These are phyloP conservation scores for Hydrocynus forskahlii DNA, from an alignment of 2,797 vertebrate species.

Conservation along the genomic window DNA sequence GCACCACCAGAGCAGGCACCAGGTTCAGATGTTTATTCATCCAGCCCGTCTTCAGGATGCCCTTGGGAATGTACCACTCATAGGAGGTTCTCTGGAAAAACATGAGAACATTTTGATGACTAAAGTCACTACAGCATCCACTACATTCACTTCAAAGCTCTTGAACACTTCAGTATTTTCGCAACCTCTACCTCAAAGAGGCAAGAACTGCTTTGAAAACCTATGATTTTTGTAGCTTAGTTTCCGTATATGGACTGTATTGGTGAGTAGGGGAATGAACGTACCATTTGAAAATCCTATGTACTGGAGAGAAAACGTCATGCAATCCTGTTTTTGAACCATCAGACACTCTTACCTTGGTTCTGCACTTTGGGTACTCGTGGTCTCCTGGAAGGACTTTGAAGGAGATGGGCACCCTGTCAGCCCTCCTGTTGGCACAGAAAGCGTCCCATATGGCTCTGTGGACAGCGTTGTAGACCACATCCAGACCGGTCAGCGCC, in stretches of 20 bases:
- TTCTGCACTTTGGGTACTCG: slow-evolving; percentile 96
- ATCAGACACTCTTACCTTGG: slow-evolving; percentile 83
- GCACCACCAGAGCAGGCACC: slow-evolving; percentile 94
- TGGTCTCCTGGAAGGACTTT: slow-evolving; percentile 97
- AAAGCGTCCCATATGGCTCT: slow-evolving; percentile 98
- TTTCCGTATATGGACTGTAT: too few relatives aligned
- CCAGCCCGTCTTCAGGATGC: slow-evolving; percentile 97
- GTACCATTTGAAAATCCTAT: too few relatives aligned
- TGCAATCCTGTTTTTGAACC: not conserved
- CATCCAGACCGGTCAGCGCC: slow-evolving; percentile 92
- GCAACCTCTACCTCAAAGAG: too few relatives aligned
- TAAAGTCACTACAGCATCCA: not conserved
- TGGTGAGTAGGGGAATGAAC: too few relatives aligned
- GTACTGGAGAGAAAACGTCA: too few relatives aligned
- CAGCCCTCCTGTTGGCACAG: slow-evolving; percentile 94
- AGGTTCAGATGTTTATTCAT: slow-evolving; percentile 98
- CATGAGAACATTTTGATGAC: not conserved
- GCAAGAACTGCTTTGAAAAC: too few relatives aligned
- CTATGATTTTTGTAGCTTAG: too few relatives aligned
- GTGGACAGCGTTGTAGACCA: slow-evolving; percentile 94
- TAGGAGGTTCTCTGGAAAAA: slow-evolving; percentile 89
- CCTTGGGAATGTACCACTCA: slow-evolving; percentile 99
- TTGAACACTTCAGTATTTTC: too few relatives aligned
- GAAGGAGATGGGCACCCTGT: slow-evolving; percentile 96
- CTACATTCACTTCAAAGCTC: too few relatives aligned